Base-by-base conservation (phyloP, 2,888 invertebrate species). In the Drosophila phalerata region DNA sequence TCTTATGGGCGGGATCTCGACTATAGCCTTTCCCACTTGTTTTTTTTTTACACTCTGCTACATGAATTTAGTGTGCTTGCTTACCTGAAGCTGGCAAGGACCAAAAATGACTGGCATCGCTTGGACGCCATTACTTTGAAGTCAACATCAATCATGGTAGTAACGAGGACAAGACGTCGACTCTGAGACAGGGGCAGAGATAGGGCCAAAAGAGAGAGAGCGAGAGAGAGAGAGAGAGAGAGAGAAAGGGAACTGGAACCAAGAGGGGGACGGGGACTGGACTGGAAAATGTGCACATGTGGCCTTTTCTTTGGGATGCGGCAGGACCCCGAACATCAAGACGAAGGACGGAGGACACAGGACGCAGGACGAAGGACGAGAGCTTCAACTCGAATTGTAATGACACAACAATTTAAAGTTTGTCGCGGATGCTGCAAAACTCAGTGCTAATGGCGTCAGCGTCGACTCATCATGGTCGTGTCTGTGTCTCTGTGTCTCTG, bases 361-460 rank as follows among this genome's bases (percentile, higher is more conserved):
- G 30, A 15, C 13, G 22, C 6, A 8, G 28, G 28, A 28, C 28
- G 28, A 28, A 28, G 28, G 28, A 11, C 32, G 19, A 38, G 38
- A 28, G 56, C 77, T 62, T 42, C 73, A 73, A 68, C 85, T 85
- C 71, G 82, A 75, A 88, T 87, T 81, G 87, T 85, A 89, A 85
- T 87, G 85, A 85, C 80, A 88, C 89, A 89, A 89, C 89, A 85
- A 85, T 85, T 85, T 89, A 89, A 85, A 89, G 89, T 85, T 87
- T 87, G 88, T 82, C 85, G 88, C 88, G 86, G 85, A 87, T 83
- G 83, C 86, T 85, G 83, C 80, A 85, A 88, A 84, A 88, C 88
- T 80, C 83, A 72, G 88, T 84, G 84, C 84, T 84, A 84, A 84
- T 88, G 88, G 88, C 88, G 84, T 88, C 83, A 84, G 65, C 78